These are phyloP conservation scores for Coptotermes formosanus DNA, from an alignment of 1,140 invertebrate species.

Conservation along the genomic window DNA sequence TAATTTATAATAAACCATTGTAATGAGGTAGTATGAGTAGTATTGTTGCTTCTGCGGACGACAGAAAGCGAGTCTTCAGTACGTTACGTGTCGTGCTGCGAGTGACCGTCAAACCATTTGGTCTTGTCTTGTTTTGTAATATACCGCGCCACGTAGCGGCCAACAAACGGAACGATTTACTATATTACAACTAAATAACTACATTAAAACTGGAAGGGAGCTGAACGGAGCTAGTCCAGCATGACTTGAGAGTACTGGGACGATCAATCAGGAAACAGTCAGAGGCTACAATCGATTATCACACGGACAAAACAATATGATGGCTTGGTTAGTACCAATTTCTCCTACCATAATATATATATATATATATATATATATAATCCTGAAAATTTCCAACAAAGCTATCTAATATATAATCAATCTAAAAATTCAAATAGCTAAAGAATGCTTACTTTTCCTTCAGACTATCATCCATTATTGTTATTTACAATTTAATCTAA, in stretches of 20 bases:
- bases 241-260: not conserved
- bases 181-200: constrained; percentile 33
- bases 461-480: constrained; percentile 28
- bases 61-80: constrained; percentile 33
- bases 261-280: constrained; percentile 10
- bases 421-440: constrained; percentile 30
- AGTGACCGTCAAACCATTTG: not conserved
- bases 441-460: constrained; percentile 22
- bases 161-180: constrained; percentile 27
- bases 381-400: constrained; percentile 32
- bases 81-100: constrained; percentile 24
- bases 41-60: constrained; percentile 29
- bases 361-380: not conserved
- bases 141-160: constrained; percentile 23
- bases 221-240: constrained; percentile 7
- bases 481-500: constrained; percentile 33
- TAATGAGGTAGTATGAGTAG: constrained; percentile 35
- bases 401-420: constrained; percentile 28
- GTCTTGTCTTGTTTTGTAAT: not conserved
- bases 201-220: not conserved
- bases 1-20: constrained; percentile 33
- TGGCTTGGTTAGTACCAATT: constrained; percentile 24
- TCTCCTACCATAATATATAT: constrained; percentile 10
- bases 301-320: constrained; percentile 21
- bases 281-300: constrained; percentile 8